A percentile compares a stretch with the other conserved stretches of the same genome.
These are phyloP conservation scores for Phania funesta DNA, from an alignment of 2,888 invertebrate species.

Conservation along the genomic window DNA sequence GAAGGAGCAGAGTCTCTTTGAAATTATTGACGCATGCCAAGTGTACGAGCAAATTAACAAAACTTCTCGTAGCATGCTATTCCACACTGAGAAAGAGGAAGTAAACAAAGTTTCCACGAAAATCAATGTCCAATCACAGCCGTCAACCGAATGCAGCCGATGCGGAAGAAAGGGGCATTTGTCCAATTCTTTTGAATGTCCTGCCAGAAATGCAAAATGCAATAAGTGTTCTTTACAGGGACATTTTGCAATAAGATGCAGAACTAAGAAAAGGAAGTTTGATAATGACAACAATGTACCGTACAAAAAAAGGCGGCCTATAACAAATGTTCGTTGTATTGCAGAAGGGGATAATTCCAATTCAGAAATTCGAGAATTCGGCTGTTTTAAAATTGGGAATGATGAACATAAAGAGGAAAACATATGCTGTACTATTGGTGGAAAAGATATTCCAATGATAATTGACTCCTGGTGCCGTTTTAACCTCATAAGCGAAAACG, in stretches of 20 bases:
- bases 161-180: conserved; percentile 53
- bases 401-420: conserved; percentile 26
- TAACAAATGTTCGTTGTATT: conserved; percentile 30
- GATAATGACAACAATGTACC: conserved; percentile 2
- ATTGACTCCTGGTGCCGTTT: conserved; percentile 31
- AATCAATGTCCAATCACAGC: background rate
- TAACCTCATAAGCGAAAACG: conserved; percentile 51
- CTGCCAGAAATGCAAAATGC: conserved; percentile 31
- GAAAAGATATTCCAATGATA: conserved; percentile 20
- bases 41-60: conserved; percentile 61
- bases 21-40: conserved; percentile 57
- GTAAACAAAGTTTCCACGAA: conserved; percentile 51
- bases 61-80: conserved; percentile 36
- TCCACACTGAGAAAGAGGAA: background rate
- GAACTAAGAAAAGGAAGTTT: background rate
- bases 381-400: conserved; percentile 19
- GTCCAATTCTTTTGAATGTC: conserved; percentile 31
- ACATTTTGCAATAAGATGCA: conserved; percentile 36
- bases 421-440: conserved; percentile 32
- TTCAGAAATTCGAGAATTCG: conserved; percentile 17
- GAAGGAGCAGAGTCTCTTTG: conserved; percentile 56
- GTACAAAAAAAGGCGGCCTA: conserved; percentile 5
- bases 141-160: conserved; percentile 46
- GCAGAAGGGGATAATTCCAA: conserved; percentile 15
- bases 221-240: conserved; percentile 33